Evolutionary conservation across 2,888 invertebrate genomes (phyloP), one percentile per base, ranked within the genome.

Genomic region (Chrysolina oricalcia): DNA sequence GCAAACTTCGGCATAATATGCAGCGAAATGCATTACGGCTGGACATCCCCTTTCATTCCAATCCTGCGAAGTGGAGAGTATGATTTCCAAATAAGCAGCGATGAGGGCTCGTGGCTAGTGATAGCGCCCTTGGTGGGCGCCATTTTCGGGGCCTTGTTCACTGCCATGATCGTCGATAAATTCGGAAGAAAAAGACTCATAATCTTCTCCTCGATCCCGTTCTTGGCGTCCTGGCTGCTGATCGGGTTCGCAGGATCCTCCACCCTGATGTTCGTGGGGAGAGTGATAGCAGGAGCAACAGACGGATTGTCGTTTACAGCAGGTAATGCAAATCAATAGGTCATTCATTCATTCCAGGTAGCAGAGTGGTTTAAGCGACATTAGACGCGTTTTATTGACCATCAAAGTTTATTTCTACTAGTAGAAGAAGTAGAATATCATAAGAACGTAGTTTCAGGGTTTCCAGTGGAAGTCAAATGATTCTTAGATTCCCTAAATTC

Each of bases 121-220:
- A 92, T 93, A 59, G 90, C 93, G 83, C 92, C 92, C 87, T 91
- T 93, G 78, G 88, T 93, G 66, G 93, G 93, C 79, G 92, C 92
- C 1, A 90, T 92, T 11, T 86, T 93, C 48, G 93, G 93, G 41
- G 92, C 92, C 17, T 86, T 92, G 17, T 88, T 92, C 27, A 91
- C 93, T 13, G 93, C 92, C 15, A 89, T 92, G 83, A 88, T 92
- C 72, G 93, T 93, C 67, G 93, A 94, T 85, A 89, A 89, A 78
- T 90, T 92, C 75, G 94, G 94, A 27, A 90, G 94, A 17, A 93
- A 93, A 85, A 90, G 89, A 3, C 91, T 92, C 43, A 88, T 93
- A 9, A 88, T 93, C n/a, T 85, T 92, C 48, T 90, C 92, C 13
- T 92, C 92, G 0, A 81, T 93, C 2, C 92, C 93, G 0, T 91